Evolutionary conservation across 1,140 invertebrate species (phyloP), one percentile per base, ranked within the genome.

Genomic region (Danaus plexippus): DNA sequence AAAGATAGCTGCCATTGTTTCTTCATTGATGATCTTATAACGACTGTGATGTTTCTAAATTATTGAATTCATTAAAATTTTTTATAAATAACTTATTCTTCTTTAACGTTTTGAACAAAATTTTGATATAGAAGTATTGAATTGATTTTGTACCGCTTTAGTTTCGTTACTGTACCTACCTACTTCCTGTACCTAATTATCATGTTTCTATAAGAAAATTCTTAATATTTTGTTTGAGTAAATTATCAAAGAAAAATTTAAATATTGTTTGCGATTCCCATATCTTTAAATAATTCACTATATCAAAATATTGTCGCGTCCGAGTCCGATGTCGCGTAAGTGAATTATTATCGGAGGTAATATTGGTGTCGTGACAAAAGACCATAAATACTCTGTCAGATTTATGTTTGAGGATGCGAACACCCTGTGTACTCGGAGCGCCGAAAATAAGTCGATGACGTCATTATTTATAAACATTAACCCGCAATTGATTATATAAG

Each of bases 341-440:
- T 80, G 75, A 76, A 79, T 80, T 32, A 32, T 32, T 81, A 81
- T 79, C 69, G 66, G 73, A 74, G 73, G 72, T 75, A 75, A 73
- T 70, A 82, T 80, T 75, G 77, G 66, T 84, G 63, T 73, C 80
- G 80, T 84, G 80, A 82, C 75, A 75, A 80, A 69, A 66, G 59
- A 48, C 59, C 69, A 81, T 84, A 80, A 84, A 76, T 76, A 59
- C 42, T 57, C 42, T 50, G 60, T 61, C 61, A 61, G 67, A 65
- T 62, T 77, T 74, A 77, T 75, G 61, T 66, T 63, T 49, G 59
- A 67, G 52, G 63, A 69, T 69, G 76, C 71, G 66, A 50, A 50
- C 13, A 41, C 22, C 42, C n/a, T 50, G 40, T 32, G 40, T 50
- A 12, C 11, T n/a, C 9, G 32, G 12, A 22, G 18, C 10, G 18